Evolutionary conservation across 2,113 vertebrate species (phyloP).

Genomic region (Poecile atricapillus): DNA sequence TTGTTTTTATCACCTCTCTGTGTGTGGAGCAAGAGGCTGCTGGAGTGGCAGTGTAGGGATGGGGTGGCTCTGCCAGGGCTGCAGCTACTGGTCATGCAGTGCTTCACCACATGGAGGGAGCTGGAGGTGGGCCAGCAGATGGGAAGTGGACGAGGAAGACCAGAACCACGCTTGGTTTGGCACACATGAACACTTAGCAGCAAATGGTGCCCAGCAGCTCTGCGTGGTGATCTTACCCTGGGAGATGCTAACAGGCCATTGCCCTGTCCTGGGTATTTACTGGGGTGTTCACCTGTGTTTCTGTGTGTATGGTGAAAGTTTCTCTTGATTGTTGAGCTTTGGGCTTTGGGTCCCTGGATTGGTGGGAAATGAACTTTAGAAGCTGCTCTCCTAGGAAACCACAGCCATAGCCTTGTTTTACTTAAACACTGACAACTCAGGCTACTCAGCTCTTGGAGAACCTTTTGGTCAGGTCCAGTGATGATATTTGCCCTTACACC

Average conservation of each 20-base stretch:
- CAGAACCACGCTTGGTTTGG: neutral
- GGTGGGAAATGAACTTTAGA: neutral
- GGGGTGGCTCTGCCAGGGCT: neutral
- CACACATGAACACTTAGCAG: neutral
- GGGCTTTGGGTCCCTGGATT: neutral
- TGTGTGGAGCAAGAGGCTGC: neutral
- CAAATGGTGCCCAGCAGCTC: neutral
- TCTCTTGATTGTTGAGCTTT: neutral
- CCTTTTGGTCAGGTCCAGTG: neutral
- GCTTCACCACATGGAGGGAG: neutral
- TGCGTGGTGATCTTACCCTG: neutral
- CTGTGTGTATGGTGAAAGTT: neutral
- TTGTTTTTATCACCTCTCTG: neutral
- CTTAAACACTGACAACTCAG: neutral
- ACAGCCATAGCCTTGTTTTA: neutral
- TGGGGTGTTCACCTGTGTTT: neutral
- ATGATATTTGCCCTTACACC: neutral
- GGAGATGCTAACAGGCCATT: neutral
- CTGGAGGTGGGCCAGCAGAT: neutral
- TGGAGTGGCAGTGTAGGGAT: neutral
- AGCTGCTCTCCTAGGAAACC: neutral
- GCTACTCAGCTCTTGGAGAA: neutral
- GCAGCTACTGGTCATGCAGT: neutral
- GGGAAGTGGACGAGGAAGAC: neutral
- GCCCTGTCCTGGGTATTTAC: neutral